phyloP scores from a whole-genome alignment of 1,140 invertebrate species.

The Leptinotarsa defecta region DNA sequence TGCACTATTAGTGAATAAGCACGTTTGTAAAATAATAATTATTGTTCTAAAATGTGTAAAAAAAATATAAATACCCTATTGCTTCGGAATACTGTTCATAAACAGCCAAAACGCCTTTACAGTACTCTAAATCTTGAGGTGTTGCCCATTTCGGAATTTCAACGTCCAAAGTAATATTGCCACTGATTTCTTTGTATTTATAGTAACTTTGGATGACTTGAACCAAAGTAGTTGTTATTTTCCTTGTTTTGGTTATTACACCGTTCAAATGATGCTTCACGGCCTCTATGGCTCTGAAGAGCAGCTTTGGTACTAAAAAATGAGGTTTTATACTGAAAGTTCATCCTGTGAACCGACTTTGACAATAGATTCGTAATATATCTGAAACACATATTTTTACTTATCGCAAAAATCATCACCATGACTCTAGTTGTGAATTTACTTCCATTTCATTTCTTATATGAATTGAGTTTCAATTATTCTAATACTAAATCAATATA shows the following conservation, averaged over 20 bases:
- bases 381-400: too few species aligned
- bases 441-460: too few species aligned
- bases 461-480: too few species aligned
- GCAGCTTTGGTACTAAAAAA: not conserved
- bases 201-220: not conserved
- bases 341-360: too few species aligned
- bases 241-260: not conserved
- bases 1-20: too few species aligned
- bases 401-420: too few species aligned
- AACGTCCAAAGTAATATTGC: not conserved
- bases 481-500: too few species aligned
- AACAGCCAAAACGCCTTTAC: not conserved
- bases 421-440: too few species aligned
- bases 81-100: not conserved
- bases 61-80: not conserved
- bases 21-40: too few species aligned
- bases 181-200: not conserved
- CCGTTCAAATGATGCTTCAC: not conserved
- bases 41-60: not conserved
- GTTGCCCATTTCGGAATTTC: not conserved
- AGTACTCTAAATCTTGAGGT: not conserved
- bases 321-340: too few species aligned
- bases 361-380: too few species aligned
- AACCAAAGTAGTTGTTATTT: not conserved
- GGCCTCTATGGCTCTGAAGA: not conserved